Percentiles rank a stretch among this genome's conserved stretches.
phyloP scores from a whole-genome alignment of 1,140 invertebrate genomes.

The Campoletis sonorensis region DNA sequence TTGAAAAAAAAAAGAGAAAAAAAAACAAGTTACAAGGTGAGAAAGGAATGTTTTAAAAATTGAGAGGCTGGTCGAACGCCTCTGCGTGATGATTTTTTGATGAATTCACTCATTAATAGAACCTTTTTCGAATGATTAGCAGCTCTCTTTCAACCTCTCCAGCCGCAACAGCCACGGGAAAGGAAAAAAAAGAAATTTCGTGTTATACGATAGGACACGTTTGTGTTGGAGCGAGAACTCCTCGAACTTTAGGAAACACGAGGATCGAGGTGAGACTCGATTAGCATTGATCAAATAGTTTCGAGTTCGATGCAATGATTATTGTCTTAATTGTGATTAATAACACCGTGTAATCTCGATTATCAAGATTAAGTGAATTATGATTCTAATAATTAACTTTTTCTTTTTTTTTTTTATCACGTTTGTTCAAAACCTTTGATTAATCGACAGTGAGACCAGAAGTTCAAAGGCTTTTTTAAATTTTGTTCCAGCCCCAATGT shows the following conservation, averaged over 20 bases:
- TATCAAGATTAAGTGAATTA: not conserved
- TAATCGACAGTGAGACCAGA: no score
- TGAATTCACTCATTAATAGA: constrained; percentile 62
- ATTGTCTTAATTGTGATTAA: not conserved
- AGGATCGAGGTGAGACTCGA: not conserved
- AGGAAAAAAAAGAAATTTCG: not conserved
- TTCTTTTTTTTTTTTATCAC: no score
- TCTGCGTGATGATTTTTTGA: constrained; percentile 66
- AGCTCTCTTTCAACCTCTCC: not conserved
- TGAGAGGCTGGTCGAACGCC: not conserved
- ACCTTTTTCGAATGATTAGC: constrained; percentile 61
- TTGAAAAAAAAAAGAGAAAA: no score
- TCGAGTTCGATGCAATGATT: not conserved
- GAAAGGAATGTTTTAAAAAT: no score
- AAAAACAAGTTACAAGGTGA: no score
- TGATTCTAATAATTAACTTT: no score
- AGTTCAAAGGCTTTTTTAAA: no score
- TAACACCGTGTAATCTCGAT: not conserved
- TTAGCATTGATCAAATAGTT: not conserved
- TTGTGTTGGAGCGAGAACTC: not conserved
- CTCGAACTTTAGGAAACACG: not conserved
- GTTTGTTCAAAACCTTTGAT: no score
- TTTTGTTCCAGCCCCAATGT: no score
- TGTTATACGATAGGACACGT: not conserved
- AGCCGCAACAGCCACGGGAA: not conserved